Evolutionary conservation across 2,888 invertebrate species (phyloP).

Genomic region (Nipponacmea schrenckii): DNA sequence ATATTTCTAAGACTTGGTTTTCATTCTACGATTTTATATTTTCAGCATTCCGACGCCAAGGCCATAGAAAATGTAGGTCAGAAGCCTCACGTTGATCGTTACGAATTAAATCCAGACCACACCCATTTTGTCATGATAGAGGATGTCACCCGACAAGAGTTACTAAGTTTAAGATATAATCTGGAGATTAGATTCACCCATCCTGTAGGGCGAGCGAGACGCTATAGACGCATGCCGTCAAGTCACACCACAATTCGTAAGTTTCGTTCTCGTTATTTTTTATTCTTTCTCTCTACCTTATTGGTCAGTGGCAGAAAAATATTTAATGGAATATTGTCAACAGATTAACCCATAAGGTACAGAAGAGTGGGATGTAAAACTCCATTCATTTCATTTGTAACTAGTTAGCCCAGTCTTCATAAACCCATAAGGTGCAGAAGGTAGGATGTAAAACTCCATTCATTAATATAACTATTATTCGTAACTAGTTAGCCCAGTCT

Average conservation of each 20-base stretch:
- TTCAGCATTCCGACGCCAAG: slow-evolving; percentile 20
- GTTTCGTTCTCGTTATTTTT: background rate
- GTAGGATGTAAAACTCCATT: too few relatives aligned
- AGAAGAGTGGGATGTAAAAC: too few relatives aligned
- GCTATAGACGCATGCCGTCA: slow-evolving; percentile 24
- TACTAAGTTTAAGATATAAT: slow-evolving; percentile 37
- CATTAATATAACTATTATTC: too few relatives aligned
- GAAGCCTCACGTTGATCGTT: slow-evolving; percentile 33
- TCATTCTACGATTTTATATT: too few relatives aligned
- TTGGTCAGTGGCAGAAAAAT: too few relatives aligned
- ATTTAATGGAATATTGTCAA: too few relatives aligned
- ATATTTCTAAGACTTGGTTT: too few relatives aligned
- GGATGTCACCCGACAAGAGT: slow-evolving; percentile 42
- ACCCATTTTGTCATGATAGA: slow-evolving; percentile 63
- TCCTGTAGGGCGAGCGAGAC: slow-evolving; percentile 37
- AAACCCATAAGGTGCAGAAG: too few relatives aligned
- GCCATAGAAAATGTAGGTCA: slow-evolving; percentile 41
- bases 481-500: too few relatives aligned
- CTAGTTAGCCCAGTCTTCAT: too few relatives aligned
- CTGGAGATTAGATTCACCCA: slow-evolving; percentile 47
- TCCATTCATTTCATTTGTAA: too few relatives aligned
- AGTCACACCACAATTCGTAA: slow-evolving; percentile 19
- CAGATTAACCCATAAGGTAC: too few relatives aligned
- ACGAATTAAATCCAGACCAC: slow-evolving; percentile 64
- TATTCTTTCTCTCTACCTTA: background rate